These are phyloP conservation scores for Lethenteron camtschaticum DNA, from an alignment of 2,113 vertebrate species.

Conservation along the genomic window DNA sequence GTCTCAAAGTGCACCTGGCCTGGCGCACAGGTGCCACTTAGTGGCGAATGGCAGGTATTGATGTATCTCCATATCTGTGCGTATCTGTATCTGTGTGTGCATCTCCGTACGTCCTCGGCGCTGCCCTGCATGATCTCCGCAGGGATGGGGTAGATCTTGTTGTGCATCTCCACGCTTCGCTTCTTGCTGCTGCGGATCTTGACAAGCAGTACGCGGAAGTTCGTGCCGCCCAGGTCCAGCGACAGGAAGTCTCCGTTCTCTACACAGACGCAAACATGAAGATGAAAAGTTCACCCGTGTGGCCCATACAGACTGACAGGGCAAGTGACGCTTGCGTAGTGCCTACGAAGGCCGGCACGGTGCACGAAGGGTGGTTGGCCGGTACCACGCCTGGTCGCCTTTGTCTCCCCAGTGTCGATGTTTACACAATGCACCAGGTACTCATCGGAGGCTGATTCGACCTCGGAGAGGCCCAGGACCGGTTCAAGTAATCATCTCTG, in stretches of 20 bases:
- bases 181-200: constrained; percentile 38
- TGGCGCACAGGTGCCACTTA: no score
- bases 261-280: constrained; percentile 18
- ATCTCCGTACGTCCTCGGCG: constrained; percentile 50
- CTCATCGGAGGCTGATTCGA: not conserved
- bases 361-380: not conserved
- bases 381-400: not conserved
- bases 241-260: constrained; percentile 77
- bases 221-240: constrained; percentile 79
- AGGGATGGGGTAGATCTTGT: constrained; percentile 83
- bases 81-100: not conserved
- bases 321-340: no score
- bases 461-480: no score
- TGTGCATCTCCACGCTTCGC: constrained; percentile 63
- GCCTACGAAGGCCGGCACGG: fast-evolving
- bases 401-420: not conserved
- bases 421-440: not conserved
- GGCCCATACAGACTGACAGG: fast-evolving
- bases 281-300: not conserved
- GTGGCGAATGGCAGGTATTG: not conserved
- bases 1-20: no score
- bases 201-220: constrained; percentile 75
- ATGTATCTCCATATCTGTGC: not conserved
- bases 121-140: constrained; percentile 74
- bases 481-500: no score